Base-by-base conservation (phyloP, 2,888 invertebrate genomes). In the Cephus rjabovi region DNA sequence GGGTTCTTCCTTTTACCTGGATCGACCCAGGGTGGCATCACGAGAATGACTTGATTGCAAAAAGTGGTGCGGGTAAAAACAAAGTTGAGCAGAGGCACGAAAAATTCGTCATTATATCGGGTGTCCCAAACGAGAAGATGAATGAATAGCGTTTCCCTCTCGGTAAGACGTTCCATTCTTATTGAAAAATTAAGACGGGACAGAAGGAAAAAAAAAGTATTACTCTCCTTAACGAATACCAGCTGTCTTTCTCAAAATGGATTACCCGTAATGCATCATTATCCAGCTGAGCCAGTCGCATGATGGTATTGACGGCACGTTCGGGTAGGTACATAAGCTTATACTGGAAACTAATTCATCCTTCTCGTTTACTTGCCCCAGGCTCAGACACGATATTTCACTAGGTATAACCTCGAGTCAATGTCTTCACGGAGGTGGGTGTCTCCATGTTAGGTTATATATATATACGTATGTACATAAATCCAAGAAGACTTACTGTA, bases 251-350 rank as follows among this genome's bases (percentile, higher is more conserved):
- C 15, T 15, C 40, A 88, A 35, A 78, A 80, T n/a, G 35, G 34
- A 30, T 82, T 91, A 94, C 93, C 92, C 92, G 87, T 94, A 95
- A 84, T 93, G 92, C 23, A 89, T 90, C 88, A 91, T 90, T n/a
- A 95, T 86, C 92, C 94, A 95, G n/a, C 91, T 87, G 71, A 92
- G 91, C 95, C 95, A 95, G 35, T 93, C 93, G 76, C 89, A 89
- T 9, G 93, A 91, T 35, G 93, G 93, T 12, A 95, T 89, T 0
- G 94, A 90, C 0, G 94, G 93, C 56, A 95, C 87, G 81, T 94
- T 91, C 0, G 95, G 95, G 86, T 93, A 93, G 84, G 91, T 90
- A 80, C 91, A 89, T 0, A 93, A 84, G 75, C 90, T 89, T 12
- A 93, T 82, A 34, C 84, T 87, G 1, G 90, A 90, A 11, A 92